Evolutionary conservation across 1,140 invertebrate genomes (phyloP).

Genomic region (Hypsibius dujardini): DNA sequence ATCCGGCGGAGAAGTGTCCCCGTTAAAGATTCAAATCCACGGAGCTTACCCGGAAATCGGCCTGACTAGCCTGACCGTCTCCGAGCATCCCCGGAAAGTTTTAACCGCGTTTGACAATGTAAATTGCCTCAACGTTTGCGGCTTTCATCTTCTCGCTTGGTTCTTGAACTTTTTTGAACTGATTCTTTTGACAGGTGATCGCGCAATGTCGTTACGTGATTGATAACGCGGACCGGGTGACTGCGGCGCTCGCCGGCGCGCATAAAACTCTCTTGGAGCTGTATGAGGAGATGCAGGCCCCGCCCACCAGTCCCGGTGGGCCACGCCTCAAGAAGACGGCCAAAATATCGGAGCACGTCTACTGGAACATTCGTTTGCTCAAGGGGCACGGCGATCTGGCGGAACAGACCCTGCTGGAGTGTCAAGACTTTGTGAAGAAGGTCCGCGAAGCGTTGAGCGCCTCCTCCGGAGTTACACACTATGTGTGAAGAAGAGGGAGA

Average conservation of each 20-base stretch:
- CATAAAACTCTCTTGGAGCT: not conserved
- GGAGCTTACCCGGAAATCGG: not conserved
- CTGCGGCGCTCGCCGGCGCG: not conserved
- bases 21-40: constrained; percentile 24
- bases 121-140: no score
- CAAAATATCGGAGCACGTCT: not conserved
- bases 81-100: not conserved
- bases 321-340: no score
- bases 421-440: not conserved
- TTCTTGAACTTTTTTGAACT: no score
- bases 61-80: not conserved
- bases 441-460: not conserved
- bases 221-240: not conserved
- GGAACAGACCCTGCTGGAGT: not conserved
- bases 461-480: not conserved
- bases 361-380: not conserved
- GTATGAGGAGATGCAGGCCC: not conserved
- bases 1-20: constrained; percentile 28
- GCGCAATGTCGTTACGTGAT: not conserved
- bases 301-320: not conserved
- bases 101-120: not conserved
- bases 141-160: no score
- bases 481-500: no score
- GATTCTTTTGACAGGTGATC: not conserved
- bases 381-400: not conserved